Base-by-base conservation (phyloP, 2,797 vertebrate genomes). In the Eulemur albifrons region DNA sequence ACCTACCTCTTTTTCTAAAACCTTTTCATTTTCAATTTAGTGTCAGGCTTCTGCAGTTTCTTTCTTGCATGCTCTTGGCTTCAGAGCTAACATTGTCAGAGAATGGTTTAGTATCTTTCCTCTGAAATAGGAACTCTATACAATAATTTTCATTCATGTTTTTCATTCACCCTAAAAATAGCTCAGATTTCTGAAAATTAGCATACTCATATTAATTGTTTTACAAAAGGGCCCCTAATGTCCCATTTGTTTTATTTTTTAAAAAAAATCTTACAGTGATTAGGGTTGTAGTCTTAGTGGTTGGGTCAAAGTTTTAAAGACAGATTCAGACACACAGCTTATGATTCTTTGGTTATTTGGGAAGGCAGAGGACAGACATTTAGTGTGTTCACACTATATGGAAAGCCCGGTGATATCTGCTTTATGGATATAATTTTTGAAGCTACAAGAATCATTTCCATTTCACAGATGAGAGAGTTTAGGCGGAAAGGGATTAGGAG, bases 91-190 rank as follows among this genome's bases (percentile, higher is more conserved):
- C 45, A 15, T 43, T 83, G 35, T 45, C 30, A 32, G 38, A 90
- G 76, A 85, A 77, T 21, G 79, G 54, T 40, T 93, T 45, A 45
- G n/a, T 52, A 54, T 69, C 50, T 77, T 90, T 52, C 73, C 70
- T 65, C 35, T 59, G 90, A 88, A 94, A 80, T 35, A 93, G 57
- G 43, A 96, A 63, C 8, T 25, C 13, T 43, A 21, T 50, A 23
- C 11, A n/a, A 23, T 61, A 23, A 88, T 88, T 96, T 93, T 86
- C 88, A 84, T 79, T 95, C 52, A 59, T 20, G 23, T 45, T 32
- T 88, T 86, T 81, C 38, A 83, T 84, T 86, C 52, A 76, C 65
- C 67, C 57, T 88, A 81, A 90, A 96, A 92, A 79, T 87, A 83
- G 40, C n/a, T 93, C 38, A 52, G 38, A 43, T 72, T 72, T 93